Evolutionary conservation across 1,140 invertebrate genomes (phyloP).

Genomic region (Bombus sibiricus): DNA sequence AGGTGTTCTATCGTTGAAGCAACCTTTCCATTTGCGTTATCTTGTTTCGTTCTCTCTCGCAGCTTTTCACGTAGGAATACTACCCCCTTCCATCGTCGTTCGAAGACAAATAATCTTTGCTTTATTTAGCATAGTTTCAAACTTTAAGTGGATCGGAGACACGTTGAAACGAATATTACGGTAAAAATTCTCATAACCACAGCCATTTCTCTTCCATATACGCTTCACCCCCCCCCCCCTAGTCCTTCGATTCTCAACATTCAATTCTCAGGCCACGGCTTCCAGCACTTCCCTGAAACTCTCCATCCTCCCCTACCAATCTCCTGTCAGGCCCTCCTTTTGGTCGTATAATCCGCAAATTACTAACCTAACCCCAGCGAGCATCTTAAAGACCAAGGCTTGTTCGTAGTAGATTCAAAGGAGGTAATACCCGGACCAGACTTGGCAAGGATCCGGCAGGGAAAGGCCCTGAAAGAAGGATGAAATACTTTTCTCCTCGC

Average conservation of each 20-base stretch:
- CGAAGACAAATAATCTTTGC: background rate
- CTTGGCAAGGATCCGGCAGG: conserved; percentile 62
- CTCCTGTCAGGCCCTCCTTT: conserved; percentile 28
- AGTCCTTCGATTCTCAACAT: conserved; percentile 25
- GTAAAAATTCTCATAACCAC: no score
- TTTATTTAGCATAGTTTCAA: background rate
- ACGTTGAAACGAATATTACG: no score
- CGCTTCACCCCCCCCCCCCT: background rate
- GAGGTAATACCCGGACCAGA: conserved; percentile 70
- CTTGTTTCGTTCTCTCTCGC: background rate
- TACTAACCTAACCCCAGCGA: conserved; percentile 74
- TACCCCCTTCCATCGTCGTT: conserved; percentile 3
- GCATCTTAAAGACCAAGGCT: conserved; percentile 74
- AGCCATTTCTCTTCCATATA: background rate
- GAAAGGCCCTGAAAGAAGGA: conserved; percentile 59
- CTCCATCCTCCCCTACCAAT: background rate
- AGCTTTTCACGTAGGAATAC: conserved; percentile 11
- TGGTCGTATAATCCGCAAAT: conserved; percentile 78
- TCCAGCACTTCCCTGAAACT: conserved; percentile 14
- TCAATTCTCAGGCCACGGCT: background rate
- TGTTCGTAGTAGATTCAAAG: conserved; percentile 75
- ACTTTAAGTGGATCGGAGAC: no score
- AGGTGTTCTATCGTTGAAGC: conserved; percentile 64
- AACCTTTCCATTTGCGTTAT: conserved; percentile 60
- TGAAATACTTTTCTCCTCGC: conserved; percentile 60